Evolutionary conservation across 2,113 vertebrate species (phyloP).

Genomic region (Vidua macroura): DNA sequence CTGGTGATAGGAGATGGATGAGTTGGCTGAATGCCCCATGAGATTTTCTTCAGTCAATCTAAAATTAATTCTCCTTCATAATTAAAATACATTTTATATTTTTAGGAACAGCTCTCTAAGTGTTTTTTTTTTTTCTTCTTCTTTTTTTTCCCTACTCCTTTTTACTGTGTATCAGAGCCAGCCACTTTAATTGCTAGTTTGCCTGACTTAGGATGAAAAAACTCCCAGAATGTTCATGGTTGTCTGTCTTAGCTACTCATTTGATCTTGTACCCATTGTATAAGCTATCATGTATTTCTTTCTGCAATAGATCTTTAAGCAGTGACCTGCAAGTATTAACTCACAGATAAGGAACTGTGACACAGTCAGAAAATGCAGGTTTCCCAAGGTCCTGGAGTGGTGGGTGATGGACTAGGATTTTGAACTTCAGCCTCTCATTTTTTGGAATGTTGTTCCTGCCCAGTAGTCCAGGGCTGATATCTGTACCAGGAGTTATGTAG

Average conservation of each 20-base stretch:
- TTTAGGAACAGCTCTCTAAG: conserved; percentile 25
- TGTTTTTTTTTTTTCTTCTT: neutral
- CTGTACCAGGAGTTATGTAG: neutral
- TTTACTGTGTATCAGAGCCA: neutral
- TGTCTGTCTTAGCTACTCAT: conserved; percentile 13
- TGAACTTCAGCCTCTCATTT: neutral
- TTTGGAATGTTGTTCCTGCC: neutral
- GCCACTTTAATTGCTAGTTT: conserved; percentile 18
- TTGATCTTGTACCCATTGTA: conserved; percentile 5
- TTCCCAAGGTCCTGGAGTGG: neutral
- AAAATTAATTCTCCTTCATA: conserved; percentile 62
- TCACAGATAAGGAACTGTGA: neutral
- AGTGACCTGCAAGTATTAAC: neutral
- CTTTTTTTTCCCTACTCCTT: neutral
- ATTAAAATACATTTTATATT: conserved; percentile 55
- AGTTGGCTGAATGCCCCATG: conserved; percentile 35
- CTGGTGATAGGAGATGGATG: conserved; percentile 54
- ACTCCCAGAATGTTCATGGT: neutral
- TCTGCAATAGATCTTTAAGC: neutral
- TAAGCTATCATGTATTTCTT: neutral
- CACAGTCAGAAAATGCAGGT: neutral
- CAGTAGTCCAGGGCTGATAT: neutral
- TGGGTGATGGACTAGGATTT: neutral
- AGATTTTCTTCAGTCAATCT: conserved; percentile 47
- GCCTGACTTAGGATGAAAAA: neutral